Percentiles rank a stretch among this genome's conserved stretches.
These are phyloP conservation scores for Vanessa cardui DNA, from an alignment of 2,888 invertebrate genomes.

Conservation along the genomic window DNA sequence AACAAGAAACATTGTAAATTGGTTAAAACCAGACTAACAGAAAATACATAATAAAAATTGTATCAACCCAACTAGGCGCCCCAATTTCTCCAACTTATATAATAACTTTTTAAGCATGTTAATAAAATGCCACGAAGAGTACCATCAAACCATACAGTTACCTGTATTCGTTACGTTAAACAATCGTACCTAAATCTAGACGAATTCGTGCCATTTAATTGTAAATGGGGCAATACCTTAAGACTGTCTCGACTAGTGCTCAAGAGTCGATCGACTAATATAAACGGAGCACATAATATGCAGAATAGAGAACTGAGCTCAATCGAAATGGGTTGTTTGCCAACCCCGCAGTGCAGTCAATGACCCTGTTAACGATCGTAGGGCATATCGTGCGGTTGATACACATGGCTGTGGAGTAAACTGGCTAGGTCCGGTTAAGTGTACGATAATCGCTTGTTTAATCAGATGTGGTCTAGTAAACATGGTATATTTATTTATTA, in stretches of 20 bases:
- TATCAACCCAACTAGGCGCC: no score
- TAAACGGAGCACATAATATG: slow-evolving; percentile 41
- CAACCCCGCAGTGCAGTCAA: slow-evolving; percentile 55
- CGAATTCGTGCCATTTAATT: not conserved
- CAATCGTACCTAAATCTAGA: not conserved
- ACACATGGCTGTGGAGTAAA: slow-evolving; percentile 24
- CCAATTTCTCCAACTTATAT: no score
- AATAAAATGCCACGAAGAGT: no score
- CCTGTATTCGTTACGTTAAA: no score
- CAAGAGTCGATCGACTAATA: slow-evolving; percentile 38
- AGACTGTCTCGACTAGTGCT: slow-evolving; percentile 6
- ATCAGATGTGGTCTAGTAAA: not conserved
- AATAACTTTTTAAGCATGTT: no score
- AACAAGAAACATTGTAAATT: no score
- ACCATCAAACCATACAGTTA: no score
- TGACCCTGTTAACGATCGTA: slow-evolving; percentile 58
- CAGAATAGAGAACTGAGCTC: slow-evolving; percentile 47
- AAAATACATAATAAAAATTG: no score
- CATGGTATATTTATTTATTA: no score
- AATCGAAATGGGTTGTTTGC: slow-evolving; percentile 54
- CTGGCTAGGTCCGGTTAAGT: slow-evolving; percentile 1
- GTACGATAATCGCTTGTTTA: not conserved
- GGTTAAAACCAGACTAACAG: no score
- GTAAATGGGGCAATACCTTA: not conserved
- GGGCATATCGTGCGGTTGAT: slow-evolving; percentile 46